Conservation (phyloP, 2,797 vertebrate species). For the Lepus oiostolus region DNA sequence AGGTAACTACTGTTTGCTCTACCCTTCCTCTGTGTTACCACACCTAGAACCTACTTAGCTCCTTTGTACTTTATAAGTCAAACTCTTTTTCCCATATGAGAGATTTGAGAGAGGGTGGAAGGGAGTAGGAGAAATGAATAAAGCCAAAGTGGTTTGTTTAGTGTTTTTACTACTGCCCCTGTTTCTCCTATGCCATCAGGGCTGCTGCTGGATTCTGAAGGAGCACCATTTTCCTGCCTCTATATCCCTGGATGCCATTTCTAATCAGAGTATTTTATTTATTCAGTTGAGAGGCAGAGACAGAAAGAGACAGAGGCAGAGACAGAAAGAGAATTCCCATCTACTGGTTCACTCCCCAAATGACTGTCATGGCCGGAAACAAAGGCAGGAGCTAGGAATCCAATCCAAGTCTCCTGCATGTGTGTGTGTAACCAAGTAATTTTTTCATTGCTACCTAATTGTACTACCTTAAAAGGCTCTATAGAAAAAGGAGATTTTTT, state of each 20-base stretch:
- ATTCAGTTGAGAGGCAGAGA: no score
- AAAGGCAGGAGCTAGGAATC: no score
- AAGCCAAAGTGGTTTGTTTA: not conserved
- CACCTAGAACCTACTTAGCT: not conserved
- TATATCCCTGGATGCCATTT: not conserved
- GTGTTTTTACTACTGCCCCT: not conserved
- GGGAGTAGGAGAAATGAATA: not conserved
- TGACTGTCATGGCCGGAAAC: no score
- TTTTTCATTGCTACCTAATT: no score
- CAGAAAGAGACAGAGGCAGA: no score
- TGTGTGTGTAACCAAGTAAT: no score
- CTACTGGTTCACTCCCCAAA: no score
- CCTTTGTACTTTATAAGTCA: not conserved
- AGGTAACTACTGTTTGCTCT: not conserved
- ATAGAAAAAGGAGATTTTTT: conserved; percentile 43
- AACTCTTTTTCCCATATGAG: not conserved
- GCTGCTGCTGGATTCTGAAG: not conserved
- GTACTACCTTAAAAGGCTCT: not conserved
- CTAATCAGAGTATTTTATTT: not conserved
- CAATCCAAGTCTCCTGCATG: no score
- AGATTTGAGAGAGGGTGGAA: not conserved
- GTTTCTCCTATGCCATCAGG: not conserved
- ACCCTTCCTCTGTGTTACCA: not conserved
- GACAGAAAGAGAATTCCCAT: no score
- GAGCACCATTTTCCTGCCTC: not conserved